Base-by-base conservation (phyloP, 1,140 invertebrate species). In the Diorhabda sublineata region DNA sequence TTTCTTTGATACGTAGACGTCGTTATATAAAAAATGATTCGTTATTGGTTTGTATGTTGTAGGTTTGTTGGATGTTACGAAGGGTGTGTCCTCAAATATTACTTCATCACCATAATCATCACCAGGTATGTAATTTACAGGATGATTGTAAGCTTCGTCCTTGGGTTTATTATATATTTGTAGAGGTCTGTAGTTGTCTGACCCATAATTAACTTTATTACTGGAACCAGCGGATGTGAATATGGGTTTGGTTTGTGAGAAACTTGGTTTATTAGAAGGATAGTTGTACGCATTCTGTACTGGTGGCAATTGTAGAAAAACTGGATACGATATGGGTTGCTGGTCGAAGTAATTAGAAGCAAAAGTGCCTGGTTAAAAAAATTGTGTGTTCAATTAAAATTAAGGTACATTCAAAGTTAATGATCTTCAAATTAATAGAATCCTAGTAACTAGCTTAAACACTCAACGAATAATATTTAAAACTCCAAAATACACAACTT, bases 81-180 rank as follows among this genome's bases (percentile, higher is more conserved):
- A 66, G 58, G 69, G 71, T 76, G 72, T 72, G 45, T 76, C 69
- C 71, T 75, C 77, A 8, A 68, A 71, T 70, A 78, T 73, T 64
- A 73, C 42, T 43, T 68, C 45, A 43, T 68, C 65, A 26, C 26
- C 26, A 8, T 42, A 44, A 62, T 62, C 43, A 45, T 45, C 8
- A 43, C 42, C 42, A 44, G 61, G 61, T 5, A 42, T 42, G 61
- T 62, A 11, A 11, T 45, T 44, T 26, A 26, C 26, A 26, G 26
- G 26, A 26, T 26, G n/a, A n/a, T n/a, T 52, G 47, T 52, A 52
- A 4, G 47, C 6, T 8, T 52, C 47, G n/a, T 6, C 47, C 4
- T 6, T 8, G 2, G 47, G 47, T 52, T n/a, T 52, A 52, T n/a
- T 3, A 52, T 8, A 52, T n/a, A 52, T 52, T n/a, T 52, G 47